Evolutionary conservation across 1,140 invertebrate species (phyloP), one percentile per base, ranked within the genome.

Genomic region (Drosophila punjabiensis): DNA sequence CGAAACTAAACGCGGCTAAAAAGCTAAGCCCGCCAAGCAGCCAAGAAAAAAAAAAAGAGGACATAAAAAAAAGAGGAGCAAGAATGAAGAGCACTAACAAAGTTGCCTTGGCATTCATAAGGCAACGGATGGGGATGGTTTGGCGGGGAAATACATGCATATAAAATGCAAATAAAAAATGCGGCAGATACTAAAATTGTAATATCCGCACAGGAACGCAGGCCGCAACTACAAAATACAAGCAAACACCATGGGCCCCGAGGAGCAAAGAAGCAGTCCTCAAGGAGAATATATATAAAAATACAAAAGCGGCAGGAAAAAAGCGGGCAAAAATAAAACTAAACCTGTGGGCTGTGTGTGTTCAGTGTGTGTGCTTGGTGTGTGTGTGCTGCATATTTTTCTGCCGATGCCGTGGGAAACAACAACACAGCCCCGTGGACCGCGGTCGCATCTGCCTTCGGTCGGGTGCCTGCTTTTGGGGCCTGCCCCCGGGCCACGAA

Each of bases 121-220:
- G 76, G 77, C 76, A 62, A 50, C 60, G 66, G 76, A 79, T 79
- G 56, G 13, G 69, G 48, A 45, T 35, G 37, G 53, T 16, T 56
- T 35, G n/a, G 53, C 43, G 55, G 55, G 47, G 39, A 59, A 68
- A 74, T 78, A 88, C 85, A 89, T 88, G 86, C 85, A 88, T 88
- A 89, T 85, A 89, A 89, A 90, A 89, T 89, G 85, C 85, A 89
- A 89, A 89, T 89, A 89, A 89, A 89, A 88, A 75, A 90, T 80
- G 79, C 77, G 77, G 73, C 86, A 90, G 86, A 89, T 89, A 89
- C 85, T 89, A 89, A 89, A 89, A 89, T 89, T 90, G 85, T 89
- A 89, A 89, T 89, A 90, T 90, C 82, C 85, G 82, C 79, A 90
- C 63, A 81, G 85, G 74, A 89, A 88, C 85, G 69, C 78, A 69